Evolutionary conservation across 2,113 vertebrate genomes (phyloP), one percentile per base, ranked within the genome.

Genomic region (Peromyscus californicus): DNA sequence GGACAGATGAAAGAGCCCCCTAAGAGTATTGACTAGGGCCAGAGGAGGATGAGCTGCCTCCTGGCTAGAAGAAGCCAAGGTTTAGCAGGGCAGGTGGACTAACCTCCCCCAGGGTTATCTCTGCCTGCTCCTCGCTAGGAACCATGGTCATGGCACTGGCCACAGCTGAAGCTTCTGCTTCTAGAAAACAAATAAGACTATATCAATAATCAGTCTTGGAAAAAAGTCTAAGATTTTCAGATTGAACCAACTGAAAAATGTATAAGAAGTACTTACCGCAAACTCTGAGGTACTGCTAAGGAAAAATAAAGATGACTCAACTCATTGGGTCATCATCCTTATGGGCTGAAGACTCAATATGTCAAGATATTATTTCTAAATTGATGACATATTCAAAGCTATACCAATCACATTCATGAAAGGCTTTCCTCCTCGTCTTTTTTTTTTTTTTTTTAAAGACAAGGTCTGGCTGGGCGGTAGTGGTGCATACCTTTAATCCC

Each of bases 31-130:
- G 36, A 54, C 24, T 39, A 74, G 74, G 11, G n/a, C n/a, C 16
- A 3, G 36, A 8, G 69, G 19, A 6, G 59, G 8, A 6, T 0
- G 15, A 84, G 12, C 33, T 12, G 33, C 17, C 16, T 76, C 24
- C 39, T 0, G 0, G 39, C 19, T 51, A 3, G 48, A 63, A 26
- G 36, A 61, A 74, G 69, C 39, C 3, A 12, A 74, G 51, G 54
- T 61, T 7, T 31, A 24, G 83, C 3, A 21, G 36, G 70, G 1
- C 0, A 15, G 57, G 13, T n/a, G 1, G n/a, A n/a, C 57, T 98
- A 97, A 99, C 99, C 99, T 99, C 98, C 80, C 99, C 98, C 97
- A 99, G 95, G 0, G 86, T 96, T 89, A 99, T 98, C 98, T 99
- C 99, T 0, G 1, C 0, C 12, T 78, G 95, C 6, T 96, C 96